Base-by-base conservation (phyloP, 2,113 vertebrate species). In the Bufo bufo region DNA sequence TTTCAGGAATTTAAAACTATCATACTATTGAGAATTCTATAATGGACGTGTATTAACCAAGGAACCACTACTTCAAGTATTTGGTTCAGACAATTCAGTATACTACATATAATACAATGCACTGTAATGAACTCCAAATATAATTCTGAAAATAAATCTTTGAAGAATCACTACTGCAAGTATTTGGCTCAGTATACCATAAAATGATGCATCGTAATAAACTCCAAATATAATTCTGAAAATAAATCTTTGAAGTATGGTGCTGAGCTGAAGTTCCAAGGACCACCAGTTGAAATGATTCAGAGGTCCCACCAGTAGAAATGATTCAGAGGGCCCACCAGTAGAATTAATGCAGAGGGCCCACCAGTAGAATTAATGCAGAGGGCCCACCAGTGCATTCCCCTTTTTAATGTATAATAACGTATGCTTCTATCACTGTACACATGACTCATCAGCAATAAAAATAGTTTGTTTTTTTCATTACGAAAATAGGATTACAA, bases 1-100 rank as follows among this genome's bases (percentile, higher is more conserved):
- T 59, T 77, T 61, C 43, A 61, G 33, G 71, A 20, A 61, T 19
- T 61, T 58, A 75, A 77, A 77, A 75, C 33, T 85, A 75, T 54
- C 74, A 43, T 61, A 75, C 61, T 50, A 50, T 66, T 20, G 45
- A 66, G 20, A 52, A 52, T 83, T 50, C 13, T 66, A 20, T 66
- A 66, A 50, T 66, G 12, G 11, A 79, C 23, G 52, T 66, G 45
- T 49, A 6, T n/a, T 66, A 83, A 3, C 61, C 20, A 66, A 66
- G n/a, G 20, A 47, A 82, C 11, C 75, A 77, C 17, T 69, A n/a
- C 20, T 65, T 4, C 17, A 65, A n/a, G 63, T 65, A 47, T 49
- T 47, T 80, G 20, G 12, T 80, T 54, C n/a, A 59, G 49, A 33
- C 52, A 43, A 33, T n/a, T 10, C 23, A 54, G 10, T 66, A 6